Evolutionary conservation across 2,113 vertebrate species (phyloP).

Genomic region (Empidonax alnorum): DNA sequence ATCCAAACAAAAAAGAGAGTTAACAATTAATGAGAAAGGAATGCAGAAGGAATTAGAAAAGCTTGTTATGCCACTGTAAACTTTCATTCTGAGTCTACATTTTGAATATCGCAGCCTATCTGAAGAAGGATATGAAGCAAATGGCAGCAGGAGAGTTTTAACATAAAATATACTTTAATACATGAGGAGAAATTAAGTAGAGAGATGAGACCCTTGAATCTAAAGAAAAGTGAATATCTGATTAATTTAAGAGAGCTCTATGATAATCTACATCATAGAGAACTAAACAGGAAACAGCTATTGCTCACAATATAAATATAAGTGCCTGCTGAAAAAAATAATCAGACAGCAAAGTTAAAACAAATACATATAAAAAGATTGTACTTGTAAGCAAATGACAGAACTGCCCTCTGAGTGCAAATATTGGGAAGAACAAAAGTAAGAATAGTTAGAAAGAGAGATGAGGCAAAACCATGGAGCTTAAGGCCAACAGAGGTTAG

Average conservation of each 20-base stretch:
- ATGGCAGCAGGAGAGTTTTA: background rate
- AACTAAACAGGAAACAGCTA: background rate
- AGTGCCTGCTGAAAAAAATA: background rate
- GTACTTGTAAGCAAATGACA: background rate
- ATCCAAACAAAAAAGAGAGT: background rate
- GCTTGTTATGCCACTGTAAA: background rate
- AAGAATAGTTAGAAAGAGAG: background rate
- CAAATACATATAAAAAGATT: background rate
- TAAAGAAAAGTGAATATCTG: background rate
- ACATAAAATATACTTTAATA: background rate
- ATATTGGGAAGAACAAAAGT: background rate
- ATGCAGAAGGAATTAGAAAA: background rate
- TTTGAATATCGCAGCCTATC: background rate
- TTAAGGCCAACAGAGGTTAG: background rate
- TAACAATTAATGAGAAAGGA: slow-evolving; percentile 21
- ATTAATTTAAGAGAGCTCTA: background rate
- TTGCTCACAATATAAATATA: background rate
- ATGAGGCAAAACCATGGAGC: background rate
- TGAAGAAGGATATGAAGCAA: background rate
- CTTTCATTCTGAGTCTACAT: background rate
- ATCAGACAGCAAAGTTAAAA: background rate
- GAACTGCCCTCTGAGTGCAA: background rate
- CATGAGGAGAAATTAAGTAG: background rate
- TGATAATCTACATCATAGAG: background rate
- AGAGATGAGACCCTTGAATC: background rate